Base-by-base conservation (phyloP, 2,113 vertebrate species). In the Agapornis roseicollis region DNA sequence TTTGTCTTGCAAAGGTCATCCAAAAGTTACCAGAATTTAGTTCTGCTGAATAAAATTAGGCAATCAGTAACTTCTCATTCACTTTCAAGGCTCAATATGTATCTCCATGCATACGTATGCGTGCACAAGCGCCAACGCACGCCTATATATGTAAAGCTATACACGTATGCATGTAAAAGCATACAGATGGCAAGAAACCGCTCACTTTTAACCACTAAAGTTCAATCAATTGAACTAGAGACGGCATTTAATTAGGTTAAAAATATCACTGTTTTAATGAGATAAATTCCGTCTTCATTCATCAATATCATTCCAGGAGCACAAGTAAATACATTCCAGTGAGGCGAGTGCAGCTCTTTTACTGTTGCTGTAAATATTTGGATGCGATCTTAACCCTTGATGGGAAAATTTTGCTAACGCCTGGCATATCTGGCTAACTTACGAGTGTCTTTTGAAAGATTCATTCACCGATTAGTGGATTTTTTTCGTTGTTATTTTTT, bases 21-120 rank as follows among this genome's bases (percentile, higher is more conserved):
- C 98, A 99, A 99, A 99, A 99, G 99, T 99, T 99, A 99, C 98
- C 98, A 97, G 98, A 98, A 98, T 99, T 98, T 98, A 98, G 98
- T 98, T 98, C 96, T 97, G 97, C 97, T 97, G 97, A 98, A 98
- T 97, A 96, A 97, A 97, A 96, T 97, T 95, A 98, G 98, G 96
- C 98, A 98, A 98, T 98, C 97, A 98, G 97, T 98, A 98, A 98
- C 98, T 94, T 90, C 91, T 96, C 96, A 81, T 88, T 95, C 86
- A 73, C 77, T 92, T 95, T 29, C 74, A 53, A 88, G 68, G 71
- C 80, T 56, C 80, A 14, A 42, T 7, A 60, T 42, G 55, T n/a
- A 44, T 7, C 33, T 39, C 56, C 22, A 66, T 47, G 74, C 76
- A 2, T 15, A 63, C 10, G 9, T 85, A 46, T 17, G 86, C 12